phyloP scores from a whole-genome alignment of 2,888 invertebrate genomes.

The Beris chalybata region DNA sequence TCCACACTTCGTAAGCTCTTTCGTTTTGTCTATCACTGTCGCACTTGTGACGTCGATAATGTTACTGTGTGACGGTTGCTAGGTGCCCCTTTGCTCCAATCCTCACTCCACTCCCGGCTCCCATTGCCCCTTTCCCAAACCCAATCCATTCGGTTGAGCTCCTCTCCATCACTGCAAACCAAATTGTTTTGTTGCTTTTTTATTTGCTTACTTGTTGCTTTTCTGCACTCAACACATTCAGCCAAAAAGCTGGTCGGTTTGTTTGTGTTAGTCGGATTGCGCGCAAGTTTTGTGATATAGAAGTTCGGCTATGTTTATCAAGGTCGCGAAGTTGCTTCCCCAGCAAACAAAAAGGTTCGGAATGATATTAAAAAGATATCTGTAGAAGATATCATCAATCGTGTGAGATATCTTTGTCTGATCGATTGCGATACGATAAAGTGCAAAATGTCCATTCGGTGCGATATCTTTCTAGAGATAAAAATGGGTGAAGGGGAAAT shows the following conservation, averaged over 20 bases:
- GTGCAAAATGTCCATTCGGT: too few species aligned
- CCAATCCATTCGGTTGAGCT: too few species aligned
- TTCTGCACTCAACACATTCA: slow-evolving; percentile 20
- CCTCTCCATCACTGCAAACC: slow-evolving; percentile 1
- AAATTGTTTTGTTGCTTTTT: slow-evolving; percentile 31
- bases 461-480: too few species aligned
- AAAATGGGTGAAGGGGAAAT: too few species aligned
- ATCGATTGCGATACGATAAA: too few species aligned
- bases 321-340: slow-evolving; percentile 32
- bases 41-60: slow-evolving; percentile 6
- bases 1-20: slow-evolving; percentile 18
- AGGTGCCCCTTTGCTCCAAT: slow-evolving; percentile 14
- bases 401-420: too few species aligned
- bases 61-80: slow-evolving; percentile 26
- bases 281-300: slow-evolving; percentile 24
- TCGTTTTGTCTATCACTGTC: slow-evolving; percentile 23
- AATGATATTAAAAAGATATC: too few species aligned
- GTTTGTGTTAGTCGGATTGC: slow-evolving; percentile 3
- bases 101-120: too few species aligned
- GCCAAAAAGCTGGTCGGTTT: neutral
- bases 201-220: slow-evolving; percentile 38
- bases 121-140: too few species aligned
- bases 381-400: too few species aligned
- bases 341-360: too few species aligned
- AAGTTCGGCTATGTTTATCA: slow-evolving; percentile 32